Evolutionary conservation across 2,113 vertebrate species (phyloP).

Genomic region (Barnardius zonarius): DNA sequence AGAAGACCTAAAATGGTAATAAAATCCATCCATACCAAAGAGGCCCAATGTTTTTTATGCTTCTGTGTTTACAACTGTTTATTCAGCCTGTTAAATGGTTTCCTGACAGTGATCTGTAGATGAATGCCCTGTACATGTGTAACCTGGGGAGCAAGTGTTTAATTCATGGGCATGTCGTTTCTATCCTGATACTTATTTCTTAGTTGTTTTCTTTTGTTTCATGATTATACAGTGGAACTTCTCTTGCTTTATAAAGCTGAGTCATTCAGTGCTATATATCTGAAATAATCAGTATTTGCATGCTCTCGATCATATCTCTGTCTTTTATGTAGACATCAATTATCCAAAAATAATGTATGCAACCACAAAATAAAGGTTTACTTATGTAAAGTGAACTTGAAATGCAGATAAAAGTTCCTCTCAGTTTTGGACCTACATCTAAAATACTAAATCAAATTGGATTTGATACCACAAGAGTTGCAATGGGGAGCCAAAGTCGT

Average conservation of each 20-base stretch:
- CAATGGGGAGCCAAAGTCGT: background rate
- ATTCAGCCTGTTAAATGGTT: background rate
- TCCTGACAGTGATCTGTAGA: background rate
- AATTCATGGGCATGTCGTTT: background rate
- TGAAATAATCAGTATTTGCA: background rate
- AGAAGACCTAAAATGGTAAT: background rate
- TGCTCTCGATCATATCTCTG: background rate
- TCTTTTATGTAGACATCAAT: background rate
- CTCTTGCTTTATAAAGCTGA: background rate
- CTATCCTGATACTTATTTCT: background rate
- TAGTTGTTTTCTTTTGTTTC: background rate
- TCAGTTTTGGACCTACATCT: background rate
- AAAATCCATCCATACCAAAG: background rate
- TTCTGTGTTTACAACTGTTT: background rate
- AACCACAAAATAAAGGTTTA: background rate
- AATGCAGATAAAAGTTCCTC: background rate
- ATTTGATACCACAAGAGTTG: background rate
- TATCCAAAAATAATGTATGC: background rate
- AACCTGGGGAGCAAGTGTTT: background rate
- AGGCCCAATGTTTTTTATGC: background rate
- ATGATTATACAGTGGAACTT: background rate
- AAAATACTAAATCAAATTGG: background rate
- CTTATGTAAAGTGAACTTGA: background rate
- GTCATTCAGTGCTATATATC: background rate
- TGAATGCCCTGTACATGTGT: background rate